phyloP scores from a whole-genome alignment of 1,140 invertebrate species.

The Macrosteles quadrilineatus region DNA sequence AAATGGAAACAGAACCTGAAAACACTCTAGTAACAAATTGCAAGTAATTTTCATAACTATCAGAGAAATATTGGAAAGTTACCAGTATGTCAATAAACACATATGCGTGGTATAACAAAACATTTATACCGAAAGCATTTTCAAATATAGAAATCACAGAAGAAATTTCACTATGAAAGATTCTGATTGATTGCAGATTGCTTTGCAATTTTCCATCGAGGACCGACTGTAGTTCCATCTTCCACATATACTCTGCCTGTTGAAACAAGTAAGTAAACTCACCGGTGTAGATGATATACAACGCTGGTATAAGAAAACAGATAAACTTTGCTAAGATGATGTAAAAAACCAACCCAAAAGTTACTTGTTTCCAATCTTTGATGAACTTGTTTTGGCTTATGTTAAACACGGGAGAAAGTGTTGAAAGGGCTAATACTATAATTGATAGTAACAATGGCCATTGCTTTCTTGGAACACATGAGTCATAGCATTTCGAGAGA shows the following conservation, averaged over 20 bases:
- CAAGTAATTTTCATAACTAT: background rate
- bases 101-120: background rate
- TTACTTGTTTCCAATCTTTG: background rate
- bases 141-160: background rate
- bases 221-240: background rate
- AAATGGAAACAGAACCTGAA: background rate
- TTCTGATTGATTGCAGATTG: background rate
- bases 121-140: background rate
- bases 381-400: background rate
- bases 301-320: background rate
- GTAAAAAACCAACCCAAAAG: background rate
- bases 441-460: background rate
- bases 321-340: background rate
- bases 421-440: background rate
- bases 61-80: background rate
- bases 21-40: background rate
- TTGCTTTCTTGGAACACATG: background rate
- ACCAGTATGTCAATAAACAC: background rate
- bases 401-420: background rate
- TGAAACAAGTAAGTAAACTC: background rate
- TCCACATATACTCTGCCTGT: background rate
- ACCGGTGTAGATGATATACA: background rate
- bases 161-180: conserved; percentile 10
- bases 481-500: background rate
- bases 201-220: background rate